phyloP scores from a whole-genome alignment of 2,888 invertebrate species.

The Spodoptera littoralis region DNA sequence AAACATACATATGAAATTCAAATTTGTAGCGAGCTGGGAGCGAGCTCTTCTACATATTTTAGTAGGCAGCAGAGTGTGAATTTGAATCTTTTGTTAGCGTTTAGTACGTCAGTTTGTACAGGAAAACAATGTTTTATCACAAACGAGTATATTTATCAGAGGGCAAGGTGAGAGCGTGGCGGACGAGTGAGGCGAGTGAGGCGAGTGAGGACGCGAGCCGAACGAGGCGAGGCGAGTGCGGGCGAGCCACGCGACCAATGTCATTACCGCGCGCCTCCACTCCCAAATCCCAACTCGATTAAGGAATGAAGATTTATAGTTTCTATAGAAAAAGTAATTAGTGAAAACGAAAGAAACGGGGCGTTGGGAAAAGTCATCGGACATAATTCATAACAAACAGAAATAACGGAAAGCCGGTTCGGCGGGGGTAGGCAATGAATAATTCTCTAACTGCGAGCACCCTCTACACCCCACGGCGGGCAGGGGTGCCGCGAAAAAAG shows the following conservation, averaged over 20 bases:
- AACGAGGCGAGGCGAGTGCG: slow-evolving; percentile 23
- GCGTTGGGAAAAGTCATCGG: slow-evolving; percentile 86
- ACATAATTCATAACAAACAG: slow-evolving; percentile 89
- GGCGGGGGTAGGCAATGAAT: slow-evolving; percentile 88
- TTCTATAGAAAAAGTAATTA: slow-evolving; percentile 86
- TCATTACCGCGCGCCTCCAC: slow-evolving; percentile 52
- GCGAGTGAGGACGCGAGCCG: slow-evolving; percentile 4
- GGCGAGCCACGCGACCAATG: slow-evolving; percentile 37
- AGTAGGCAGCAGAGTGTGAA: slow-evolving; percentile 88
- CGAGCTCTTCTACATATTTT: slow-evolving; percentile 88
- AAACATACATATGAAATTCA: slow-evolving; percentile 89
- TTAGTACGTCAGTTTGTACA: slow-evolving; percentile 79
- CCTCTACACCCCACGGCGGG: slow-evolving; percentile 72
- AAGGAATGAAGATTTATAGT: slow-evolving; percentile 77
- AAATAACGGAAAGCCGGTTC: slow-evolving; percentile 88
- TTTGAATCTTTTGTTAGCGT: slow-evolving; percentile 88
- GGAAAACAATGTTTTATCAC: slow-evolving; percentile 77
- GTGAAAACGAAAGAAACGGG: slow-evolving; percentile 84
- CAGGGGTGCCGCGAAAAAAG: slow-evolving; percentile 84
- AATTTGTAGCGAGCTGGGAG: slow-evolving; percentile 87
- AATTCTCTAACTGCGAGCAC: slow-evolving; percentile 88
- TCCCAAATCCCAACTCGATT: slow-evolving; percentile 57
- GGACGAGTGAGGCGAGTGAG: too few species aligned
- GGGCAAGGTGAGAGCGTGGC: slow-evolving; percentile 17
- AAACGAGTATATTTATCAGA: slow-evolving; percentile 61